These are phyloP conservation scores for Danaus chrysippus DNA, from an alignment of 2,888 invertebrate genomes.

Conservation along the genomic window DNA sequence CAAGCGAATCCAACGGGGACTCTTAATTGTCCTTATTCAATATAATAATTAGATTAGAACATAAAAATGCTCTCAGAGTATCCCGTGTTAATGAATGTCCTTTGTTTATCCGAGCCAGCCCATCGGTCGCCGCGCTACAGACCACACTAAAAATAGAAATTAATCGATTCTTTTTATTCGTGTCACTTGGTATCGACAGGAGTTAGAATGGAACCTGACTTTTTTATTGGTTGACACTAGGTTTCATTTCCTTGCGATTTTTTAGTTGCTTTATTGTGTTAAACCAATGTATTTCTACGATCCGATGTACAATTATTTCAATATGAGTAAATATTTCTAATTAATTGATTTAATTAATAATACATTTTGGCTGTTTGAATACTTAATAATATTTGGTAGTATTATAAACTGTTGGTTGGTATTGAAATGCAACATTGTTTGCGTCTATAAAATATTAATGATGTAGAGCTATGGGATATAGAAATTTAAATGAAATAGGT, in stretches of 20 bases:
- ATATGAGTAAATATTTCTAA: too few species aligned
- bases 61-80: constrained; percentile 48
- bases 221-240: background rate
- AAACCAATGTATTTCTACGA: background rate
- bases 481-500: background rate
- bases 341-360: too few species aligned
- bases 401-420: too few species aligned
- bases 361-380: too few species aligned
- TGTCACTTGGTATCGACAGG: constrained; percentile 60
- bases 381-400: too few species aligned
- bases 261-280: background rate
- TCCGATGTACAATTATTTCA: too few species aligned
- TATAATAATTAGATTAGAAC: constrained; percentile 35
- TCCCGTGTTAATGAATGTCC: constrained; percentile 41
- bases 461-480: too few species aligned
- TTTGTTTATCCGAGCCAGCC: constrained; percentile 50
- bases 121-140: constrained; percentile 44
- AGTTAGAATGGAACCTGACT: constrained; percentile 37
- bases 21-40: constrained; percentile 15
- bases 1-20: background rate
- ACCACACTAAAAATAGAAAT: constrained; percentile 73
- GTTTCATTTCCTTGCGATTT: background rate
- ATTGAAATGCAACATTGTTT: too few species aligned
- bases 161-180: constrained; percentile 73
- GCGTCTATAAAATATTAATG: too few species aligned